Evolutionary conservation across 2,113 vertebrate species (phyloP).

Genomic region (Dasypus novemcinctus): DNA sequence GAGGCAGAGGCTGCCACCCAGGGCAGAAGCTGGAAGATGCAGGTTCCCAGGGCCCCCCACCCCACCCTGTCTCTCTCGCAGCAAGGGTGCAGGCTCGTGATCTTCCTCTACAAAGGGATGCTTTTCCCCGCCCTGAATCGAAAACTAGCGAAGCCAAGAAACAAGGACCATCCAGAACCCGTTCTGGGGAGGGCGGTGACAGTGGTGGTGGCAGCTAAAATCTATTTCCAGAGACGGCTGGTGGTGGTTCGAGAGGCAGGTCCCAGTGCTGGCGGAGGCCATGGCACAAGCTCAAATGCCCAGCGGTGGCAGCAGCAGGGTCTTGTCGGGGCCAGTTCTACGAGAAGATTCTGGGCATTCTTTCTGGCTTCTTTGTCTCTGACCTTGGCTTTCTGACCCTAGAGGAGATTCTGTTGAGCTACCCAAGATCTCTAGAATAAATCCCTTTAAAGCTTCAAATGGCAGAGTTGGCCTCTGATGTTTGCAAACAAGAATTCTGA

Average conservation of each 20-base stretch:
- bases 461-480: not conserved
- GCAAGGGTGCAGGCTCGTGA: fast-evolving
- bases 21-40: not conserved
- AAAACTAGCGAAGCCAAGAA: not conserved
- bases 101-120: not conserved
- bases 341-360: not conserved
- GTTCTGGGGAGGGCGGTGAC: not conserved
- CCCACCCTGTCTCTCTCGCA: constrained; percentile 8
- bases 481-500: not conserved
- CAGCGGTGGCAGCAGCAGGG: not conserved
- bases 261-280: not conserved
- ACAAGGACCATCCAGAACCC: not conserved
- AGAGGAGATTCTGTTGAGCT: constrained; percentile 1
- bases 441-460: not conserved
- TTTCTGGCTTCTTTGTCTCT: not conserved
- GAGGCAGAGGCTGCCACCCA: not conserved
- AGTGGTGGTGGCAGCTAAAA: not conserved
- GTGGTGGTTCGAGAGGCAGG: not conserved
- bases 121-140: not conserved
- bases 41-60: not conserved
- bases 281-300: not conserved
- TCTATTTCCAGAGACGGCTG: not conserved
- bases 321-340: not conserved
- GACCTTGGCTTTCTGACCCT: constrained; percentile 2
- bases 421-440: not conserved